Base-by-base conservation (phyloP, 2,113 vertebrate species). In the Platysteira castanea region DNA sequence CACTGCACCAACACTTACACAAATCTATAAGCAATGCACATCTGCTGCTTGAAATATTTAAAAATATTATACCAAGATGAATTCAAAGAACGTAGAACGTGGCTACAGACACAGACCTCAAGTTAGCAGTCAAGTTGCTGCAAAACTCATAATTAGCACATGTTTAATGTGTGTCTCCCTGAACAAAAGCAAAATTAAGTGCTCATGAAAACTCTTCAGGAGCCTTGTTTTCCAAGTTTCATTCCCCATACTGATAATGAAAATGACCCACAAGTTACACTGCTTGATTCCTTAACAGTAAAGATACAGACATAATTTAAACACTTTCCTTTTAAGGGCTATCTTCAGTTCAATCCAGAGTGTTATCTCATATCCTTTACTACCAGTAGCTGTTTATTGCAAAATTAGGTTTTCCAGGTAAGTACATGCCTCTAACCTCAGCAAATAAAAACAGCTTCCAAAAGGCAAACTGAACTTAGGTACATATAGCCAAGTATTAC, bases 31-130 rank as follows among this genome's bases (percentile, higher is more conserved):
- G 85, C 90, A 82, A 59, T 23, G 61, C 90, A 91, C 92, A 94
- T 76, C 96, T 95, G 90, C 91, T 90, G 59, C 80, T 88, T 93
- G 80, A 97, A 95, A 97, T 85, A 95, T 80, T 92, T 92, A 50
- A 93, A 90, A 93, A 78, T 76, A 85, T 89, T 79, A 76, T 33
- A 90, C 67, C 71, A 86, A 95, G 73, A 93, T 82, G 46, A 74
- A 91, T 67, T 87, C 52, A 63, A 87, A 90, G 59, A 94, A 96
- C 21, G 63, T 44, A 93, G 49, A 88, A 84, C 0, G 7, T 24
- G 41, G 71, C 39, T 70, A 90, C 56, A 88, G 61, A n/a, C 9
- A 42, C 9, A 83, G 65, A 90, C 53, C 89, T 87, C 31, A 69
- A 89, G 84, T 69, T 56, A 50, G 49, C 63, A 82, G 83, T 85